Conservation (phyloP, 2,888 invertebrate genomes). For the Harpalus rufipes region DNA sequence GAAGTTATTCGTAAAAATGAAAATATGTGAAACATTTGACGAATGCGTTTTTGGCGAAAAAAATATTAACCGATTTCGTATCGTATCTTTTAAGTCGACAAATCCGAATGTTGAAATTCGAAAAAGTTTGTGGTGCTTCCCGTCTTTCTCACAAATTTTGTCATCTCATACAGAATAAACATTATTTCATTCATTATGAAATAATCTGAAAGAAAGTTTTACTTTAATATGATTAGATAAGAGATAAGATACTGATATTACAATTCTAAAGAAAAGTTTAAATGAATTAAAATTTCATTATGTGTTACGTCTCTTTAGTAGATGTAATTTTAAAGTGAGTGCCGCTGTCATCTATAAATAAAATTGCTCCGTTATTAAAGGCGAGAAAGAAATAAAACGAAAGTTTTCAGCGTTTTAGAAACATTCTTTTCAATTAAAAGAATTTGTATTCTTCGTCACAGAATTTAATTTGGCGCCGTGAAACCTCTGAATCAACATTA, state of each 20-base stretch:
- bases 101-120: too few relatives aligned
- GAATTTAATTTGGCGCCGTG: conserved; percentile 5
- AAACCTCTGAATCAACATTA: conserved; percentile 14
- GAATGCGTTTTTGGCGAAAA: too few relatives aligned
- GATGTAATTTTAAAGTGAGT: background rate
- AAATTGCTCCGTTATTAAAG: conserved; percentile 12
- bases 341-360: conserved; percentile 1
- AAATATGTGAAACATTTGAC: too few relatives aligned
- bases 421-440: conserved; percentile 38
- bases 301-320: background rate
- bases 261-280: background rate
- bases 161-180: background rate
- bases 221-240: background rate
- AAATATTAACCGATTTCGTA: too few relatives aligned
- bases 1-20: too few relatives aligned
- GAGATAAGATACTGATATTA: background rate
- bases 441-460: conserved; percentile 23
- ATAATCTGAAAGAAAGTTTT: background rate
- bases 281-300: conserved; percentile 10
- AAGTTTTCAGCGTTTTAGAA: conserved; percentile 12
- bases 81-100: too few relatives aligned
- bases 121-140: too few relatives aligned
- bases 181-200: background rate
- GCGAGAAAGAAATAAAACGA: background rate
- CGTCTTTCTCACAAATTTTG: background rate